Evolutionary conservation across 2,888 invertebrate species (phyloP).

Genomic region (Chloroclysta siterata): DNA sequence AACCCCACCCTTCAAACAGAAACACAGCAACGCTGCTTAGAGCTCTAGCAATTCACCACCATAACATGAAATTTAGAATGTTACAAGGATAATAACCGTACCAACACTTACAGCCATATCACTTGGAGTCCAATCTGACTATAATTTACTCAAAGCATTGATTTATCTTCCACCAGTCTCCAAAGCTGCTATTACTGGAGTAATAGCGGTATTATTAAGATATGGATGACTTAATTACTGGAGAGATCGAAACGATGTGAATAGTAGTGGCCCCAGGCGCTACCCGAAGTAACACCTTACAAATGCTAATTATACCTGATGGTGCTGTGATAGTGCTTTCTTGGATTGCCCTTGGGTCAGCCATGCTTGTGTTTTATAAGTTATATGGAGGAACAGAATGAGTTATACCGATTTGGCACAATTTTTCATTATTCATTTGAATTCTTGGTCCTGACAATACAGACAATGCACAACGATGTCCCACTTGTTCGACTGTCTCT

Average conservation of each 20-base stretch:
- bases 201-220: constrained; percentile 45
- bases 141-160: constrained; percentile 34
- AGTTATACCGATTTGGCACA: not conserved
- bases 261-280: constrained; percentile 31
- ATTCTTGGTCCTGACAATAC: no score
- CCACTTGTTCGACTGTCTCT: no score
- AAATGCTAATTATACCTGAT: constrained; percentile 36
- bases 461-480: no score
- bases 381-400: not conserved
- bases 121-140: constrained; percentile 10
- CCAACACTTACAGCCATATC: constrained; percentile 12
- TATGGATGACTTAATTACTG: constrained; percentile 45
- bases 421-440: not conserved
- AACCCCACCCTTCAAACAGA: no score
- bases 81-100: not conserved
- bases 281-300: constrained; percentile 31
- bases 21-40: no score
- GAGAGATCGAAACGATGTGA: constrained; percentile 37
- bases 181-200: constrained; percentile 39
- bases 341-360: constrained; percentile 22
- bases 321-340: constrained; percentile 26
- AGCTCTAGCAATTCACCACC: no score
- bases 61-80: no score
- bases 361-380: constrained; percentile 15
- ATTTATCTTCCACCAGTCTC: constrained; percentile 35